Evolutionary conservation across 2,888 invertebrate species (phyloP), one percentile per base, ranked within the genome.

Genomic region (Drosophila meridiana): DNA sequence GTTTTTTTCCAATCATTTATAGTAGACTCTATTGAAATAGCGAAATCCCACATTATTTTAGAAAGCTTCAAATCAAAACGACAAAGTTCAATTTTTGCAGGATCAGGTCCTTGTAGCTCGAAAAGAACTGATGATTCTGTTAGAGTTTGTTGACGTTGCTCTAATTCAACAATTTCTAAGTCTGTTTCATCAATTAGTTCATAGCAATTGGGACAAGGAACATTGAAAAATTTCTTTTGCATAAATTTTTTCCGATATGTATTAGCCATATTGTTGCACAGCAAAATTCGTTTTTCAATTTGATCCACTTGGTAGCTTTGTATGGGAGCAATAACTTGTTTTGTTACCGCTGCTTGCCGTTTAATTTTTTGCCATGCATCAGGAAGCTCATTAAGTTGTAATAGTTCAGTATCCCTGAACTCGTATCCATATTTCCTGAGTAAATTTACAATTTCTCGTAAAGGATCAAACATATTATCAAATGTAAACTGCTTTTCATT

Each of bases 1-100:
- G 98, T 98, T 69, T 95, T 97, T 93, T 98, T 98, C 99, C 99
- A 99, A 92, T 97, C 97, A 60, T 97, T 96, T 66, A 99, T 96
- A 66, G 96, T 96, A 1, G 96, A 96, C 89, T 95, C 94, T 30
- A 98, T 96, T 42, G 98, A 95, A 77, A 95, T 94, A 48, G 97
- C 96, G 92, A 97, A 98, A 93, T 99, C 98, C 99, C 99, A 99
- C 34, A 98, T 94, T 90, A 95, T 95, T 93, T 97, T 97, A 14
- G 95, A 88, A 83, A 96, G 94, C 82, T 95, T 96, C 28, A 98
- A 91, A 92, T 98, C 98, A 75, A 95, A 96, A 50, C 97, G 94
- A 68, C 96, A 96, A 66, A 94, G 94, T 82, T 96, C 96, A 26
- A 98, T 93, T 79, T 95, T 95, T 87, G 96, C 96, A 84, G 96